A percentile compares a stretch with the other conserved stretches of the same genome.
Conservation (phyloP, 23 tunicate genomes). For the Trididemnum clinides region DNA sequence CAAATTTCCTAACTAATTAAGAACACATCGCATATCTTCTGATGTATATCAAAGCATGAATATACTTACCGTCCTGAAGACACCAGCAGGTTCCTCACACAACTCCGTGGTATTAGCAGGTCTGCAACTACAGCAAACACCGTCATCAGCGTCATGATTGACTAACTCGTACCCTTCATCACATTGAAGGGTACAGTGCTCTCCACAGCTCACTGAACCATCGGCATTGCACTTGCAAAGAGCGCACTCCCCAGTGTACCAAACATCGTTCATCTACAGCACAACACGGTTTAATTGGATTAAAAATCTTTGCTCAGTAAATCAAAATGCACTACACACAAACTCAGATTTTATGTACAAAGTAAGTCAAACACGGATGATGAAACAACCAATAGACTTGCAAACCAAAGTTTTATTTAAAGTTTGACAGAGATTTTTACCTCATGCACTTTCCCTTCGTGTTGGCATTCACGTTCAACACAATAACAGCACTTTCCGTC, state of each 20-base stretch:
- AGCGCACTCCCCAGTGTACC: conserved; percentile 68
- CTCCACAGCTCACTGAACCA: conserved; percentile 77
- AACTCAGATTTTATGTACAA: too few relatives aligned
- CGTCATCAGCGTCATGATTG: conserved; percentile 75
- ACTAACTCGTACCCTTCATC: conserved; percentile 81
- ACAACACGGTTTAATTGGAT: too few relatives aligned
- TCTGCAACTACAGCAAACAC: conserved; percentile 80
- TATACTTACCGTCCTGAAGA: conserved; percentile 25
- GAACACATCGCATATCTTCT: too few relatives aligned
- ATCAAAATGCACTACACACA: too few relatives aligned
- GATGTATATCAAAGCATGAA: too few relatives aligned
- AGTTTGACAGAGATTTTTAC: neutral
- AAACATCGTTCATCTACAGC: conserved; percentile 43
- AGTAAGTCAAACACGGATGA: too few relatives aligned
- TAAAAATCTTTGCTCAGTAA: too few relatives aligned
- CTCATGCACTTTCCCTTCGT: conserved; percentile 43
- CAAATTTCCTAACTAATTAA: too few relatives aligned
- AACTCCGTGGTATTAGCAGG: conserved; percentile 41
- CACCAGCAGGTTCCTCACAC: conserved; percentile 59
- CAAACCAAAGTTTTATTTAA: neutral
- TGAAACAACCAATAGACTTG: too few relatives aligned
- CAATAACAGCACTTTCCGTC: conserved; percentile 77
- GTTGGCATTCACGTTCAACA: conserved; percentile 44
- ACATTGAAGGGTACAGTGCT: conserved; percentile 64
- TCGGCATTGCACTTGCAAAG: conserved; percentile 77